Conservation (phyloP, 2,888 invertebrate genomes). For the Tridacna crocea region DNA sequence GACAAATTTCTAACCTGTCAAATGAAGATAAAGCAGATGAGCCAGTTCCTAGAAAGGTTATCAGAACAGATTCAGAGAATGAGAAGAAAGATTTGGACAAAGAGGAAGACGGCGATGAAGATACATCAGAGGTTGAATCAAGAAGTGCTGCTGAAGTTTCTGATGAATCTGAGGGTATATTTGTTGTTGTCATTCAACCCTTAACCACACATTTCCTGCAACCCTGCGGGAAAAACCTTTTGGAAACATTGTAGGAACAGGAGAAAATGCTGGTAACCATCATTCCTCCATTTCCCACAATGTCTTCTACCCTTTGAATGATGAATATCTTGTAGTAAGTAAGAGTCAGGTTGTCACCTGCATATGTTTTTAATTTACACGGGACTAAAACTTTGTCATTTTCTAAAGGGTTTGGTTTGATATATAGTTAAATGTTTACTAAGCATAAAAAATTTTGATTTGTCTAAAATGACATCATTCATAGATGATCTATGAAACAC, state of each 20-base stretch:
- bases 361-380: too few species aligned
- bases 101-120: background rate
- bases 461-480: too few species aligned
- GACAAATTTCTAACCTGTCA: conserved; percentile 4
- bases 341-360: too few species aligned
- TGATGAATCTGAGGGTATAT: conserved; percentile 12
- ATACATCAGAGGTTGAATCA: background rate
- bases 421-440: too few species aligned
- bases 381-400: too few species aligned
- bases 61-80: conserved; percentile 4
- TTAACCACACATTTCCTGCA: background rate
- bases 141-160: background rate
- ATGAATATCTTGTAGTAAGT: too few species aligned
- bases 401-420: too few species aligned
- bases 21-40: background rate
- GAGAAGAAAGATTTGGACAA: background rate
- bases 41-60: background rate
- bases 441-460: too few species aligned
- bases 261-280: background rate
- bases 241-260: background rate
- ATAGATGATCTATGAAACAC: too few species aligned
- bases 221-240: background rate
- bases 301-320: background rate
- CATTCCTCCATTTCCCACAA: background rate
- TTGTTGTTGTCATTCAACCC: background rate